phyloP scores from a whole-genome alignment of 2,888 invertebrate species.

The Limnephilus auricula region DNA sequence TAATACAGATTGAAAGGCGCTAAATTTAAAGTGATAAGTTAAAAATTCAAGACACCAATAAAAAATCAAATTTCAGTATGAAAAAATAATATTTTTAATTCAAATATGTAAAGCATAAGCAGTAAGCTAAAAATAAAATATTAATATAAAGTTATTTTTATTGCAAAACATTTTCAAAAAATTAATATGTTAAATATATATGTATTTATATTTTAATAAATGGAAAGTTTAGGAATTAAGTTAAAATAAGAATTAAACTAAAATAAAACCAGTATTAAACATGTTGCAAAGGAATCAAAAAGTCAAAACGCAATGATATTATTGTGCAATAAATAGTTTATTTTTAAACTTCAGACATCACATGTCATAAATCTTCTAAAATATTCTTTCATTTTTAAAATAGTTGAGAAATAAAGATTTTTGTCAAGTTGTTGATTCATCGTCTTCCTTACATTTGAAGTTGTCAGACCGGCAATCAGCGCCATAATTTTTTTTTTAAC shows the following conservation, averaged over 20 bases:
- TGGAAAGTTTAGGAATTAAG: neutral
- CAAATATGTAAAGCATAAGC: neutral
- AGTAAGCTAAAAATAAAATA: neutral
- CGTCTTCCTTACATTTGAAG: neutral
- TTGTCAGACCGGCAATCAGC: neutral
- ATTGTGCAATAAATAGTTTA: neutral
- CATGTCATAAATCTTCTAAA: neutral
- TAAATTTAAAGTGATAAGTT: neutral
- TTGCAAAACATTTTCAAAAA: no score
- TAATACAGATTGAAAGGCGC: neutral
- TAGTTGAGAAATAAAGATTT: neutral
- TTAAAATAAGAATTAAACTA: neutral
- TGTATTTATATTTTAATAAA: neutral
- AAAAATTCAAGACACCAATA: neutral
- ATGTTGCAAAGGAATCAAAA: neutral
- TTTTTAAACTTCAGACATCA: constrained; percentile 7
- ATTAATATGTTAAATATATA: no score
- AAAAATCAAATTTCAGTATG: neutral
- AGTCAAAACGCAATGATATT: neutral
- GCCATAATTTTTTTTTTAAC: neutral
- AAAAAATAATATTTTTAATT: neutral
- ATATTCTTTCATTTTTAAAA: neutral
- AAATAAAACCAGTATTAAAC: neutral
- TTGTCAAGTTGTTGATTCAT: neutral
- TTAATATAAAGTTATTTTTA: neutral